phyloP scores from a whole-genome alignment of 2,888 invertebrate species.

The Mamestra brassicae region DNA sequence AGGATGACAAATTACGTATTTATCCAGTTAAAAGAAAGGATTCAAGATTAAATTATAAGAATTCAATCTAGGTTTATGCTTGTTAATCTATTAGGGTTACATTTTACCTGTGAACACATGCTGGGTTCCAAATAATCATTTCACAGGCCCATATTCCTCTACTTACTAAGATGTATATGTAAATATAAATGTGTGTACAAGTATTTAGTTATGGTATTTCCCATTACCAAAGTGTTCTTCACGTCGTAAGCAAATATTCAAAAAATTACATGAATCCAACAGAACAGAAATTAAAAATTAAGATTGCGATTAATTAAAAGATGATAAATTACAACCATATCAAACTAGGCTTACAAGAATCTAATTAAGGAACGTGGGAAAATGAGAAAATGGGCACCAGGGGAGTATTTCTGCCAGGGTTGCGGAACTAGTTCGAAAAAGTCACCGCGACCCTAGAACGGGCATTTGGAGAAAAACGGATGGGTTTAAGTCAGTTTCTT shows the following conservation, averaged over 20 bases:
- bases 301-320: not conserved
- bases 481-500: no score
- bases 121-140: not conserved
- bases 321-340: constrained; percentile 16
- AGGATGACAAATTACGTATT: not conserved
- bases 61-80: not conserved
- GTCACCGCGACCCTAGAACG: no score
- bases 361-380: constrained; percentile 8
- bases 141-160: not conserved
- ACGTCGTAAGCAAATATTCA: not conserved
- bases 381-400: not conserved
- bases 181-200: not conserved
- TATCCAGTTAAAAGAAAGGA: not conserved
- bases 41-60: not conserved
- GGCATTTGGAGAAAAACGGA: no score
- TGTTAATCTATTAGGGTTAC: not conserved
- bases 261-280: not conserved
- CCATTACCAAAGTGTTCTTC: not conserved
- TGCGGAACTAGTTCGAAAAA: no score
- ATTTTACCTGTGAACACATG: not conserved
- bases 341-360: constrained; percentile 20
- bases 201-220: not conserved
- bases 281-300: no score
- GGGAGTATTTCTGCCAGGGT: not conserved
- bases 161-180: not conserved